phyloP scores from a whole-genome alignment of 2,113 vertebrate species.

The Sinocyclocheilus rhinocerous region DNA sequence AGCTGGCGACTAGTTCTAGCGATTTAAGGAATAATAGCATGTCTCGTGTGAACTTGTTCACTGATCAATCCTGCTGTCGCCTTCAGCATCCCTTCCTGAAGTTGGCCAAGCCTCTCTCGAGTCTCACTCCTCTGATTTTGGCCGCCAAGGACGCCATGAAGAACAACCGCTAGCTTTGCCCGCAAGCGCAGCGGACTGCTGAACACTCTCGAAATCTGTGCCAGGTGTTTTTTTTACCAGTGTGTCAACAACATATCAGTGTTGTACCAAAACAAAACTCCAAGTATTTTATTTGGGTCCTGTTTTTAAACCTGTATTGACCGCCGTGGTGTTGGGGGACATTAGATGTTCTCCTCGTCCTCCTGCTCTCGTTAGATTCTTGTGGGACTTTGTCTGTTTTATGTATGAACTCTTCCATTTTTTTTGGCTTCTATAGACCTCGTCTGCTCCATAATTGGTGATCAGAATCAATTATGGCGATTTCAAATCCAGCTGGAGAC shows the following conservation, averaged over 20 bases:
- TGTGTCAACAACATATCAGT: conserved; percentile 29
- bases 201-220: conserved; percentile 40
- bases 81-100: conserved; percentile 95
- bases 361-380: conserved; percentile 31
- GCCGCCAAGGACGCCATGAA: conserved; percentile 99
- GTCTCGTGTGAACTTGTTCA: not conserved
- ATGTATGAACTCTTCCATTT: conserved; percentile 5
- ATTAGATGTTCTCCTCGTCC: conserved; percentile 8
- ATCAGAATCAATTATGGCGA: not conserved
- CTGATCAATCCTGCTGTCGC: conserved; percentile 32
- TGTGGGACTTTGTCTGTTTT: conserved; percentile 9
- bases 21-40: not conserved
- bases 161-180: conserved; percentile 86
- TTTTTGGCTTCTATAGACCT: conserved; percentile 14
- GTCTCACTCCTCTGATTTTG: conserved; percentile 96
- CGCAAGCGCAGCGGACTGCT: not conserved
- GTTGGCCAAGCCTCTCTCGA: conserved; percentile 96
- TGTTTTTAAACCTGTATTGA: conserved; percentile 38
- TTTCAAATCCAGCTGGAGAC: conserved; percentile 29
- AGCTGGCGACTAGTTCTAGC: not conserved
- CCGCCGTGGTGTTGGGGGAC: not conserved
- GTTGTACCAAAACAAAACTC: conserved; percentile 47
- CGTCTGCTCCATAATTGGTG: not conserved
- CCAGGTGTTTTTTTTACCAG: conserved; percentile 32
- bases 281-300: conserved; percentile 38